Base-by-base conservation (phyloP, 2,888 invertebrate species). In the Andrena dorsata region DNA sequence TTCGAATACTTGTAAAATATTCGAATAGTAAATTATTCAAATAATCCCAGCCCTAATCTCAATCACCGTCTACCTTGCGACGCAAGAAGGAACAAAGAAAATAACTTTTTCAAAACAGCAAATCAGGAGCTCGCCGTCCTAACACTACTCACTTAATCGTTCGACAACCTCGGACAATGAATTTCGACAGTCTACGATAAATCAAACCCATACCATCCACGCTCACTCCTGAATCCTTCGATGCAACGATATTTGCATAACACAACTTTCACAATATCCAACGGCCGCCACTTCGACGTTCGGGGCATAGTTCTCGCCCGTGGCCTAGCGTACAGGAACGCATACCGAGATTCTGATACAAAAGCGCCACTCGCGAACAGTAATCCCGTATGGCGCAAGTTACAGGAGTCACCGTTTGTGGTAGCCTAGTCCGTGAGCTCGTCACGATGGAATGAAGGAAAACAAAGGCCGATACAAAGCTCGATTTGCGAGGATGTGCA, bases 251-350 rank as follows among this genome's bases (percentile, higher is more conserved):
- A 65, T 73, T 82, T 71, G 77, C 71, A 53, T 72, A 76, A 71
- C 76, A 76, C 63, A 82, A 81, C 82, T 82, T 82, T 76, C 82
- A 82, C 72, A 72, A 76, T 76, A 76, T 68, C 70, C 70, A 32
- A 47, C 53, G 35, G 35, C 66, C 58, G 47, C 30, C 26, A 53
- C 41, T 68, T 53, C 28, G 61, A 26, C 51, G 66, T 35, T 66
- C 60, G 66, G n/a, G 28, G 68, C 82, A 81, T 81, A 76, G 82
- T 76, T 82, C 81, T 81, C 76, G 76, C 41, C 26, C 8, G 8
- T 16, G 53, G 71, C 49, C 64, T 60, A 56, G 51, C 32, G 69
- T 51, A 23, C 28, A 41, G 65, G 13, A 74, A 23, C 35, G 47
- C 51, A 60, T 61, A 61, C 51, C 56, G 16, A 30, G 64, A 64